A percentile compares a stretch with the other conserved stretches of the same genome.
These are phyloP conservation scores for Temnothorax ravouxi DNA, from an alignment of 2,888 invertebrate genomes.

Conservation along the genomic window DNA sequence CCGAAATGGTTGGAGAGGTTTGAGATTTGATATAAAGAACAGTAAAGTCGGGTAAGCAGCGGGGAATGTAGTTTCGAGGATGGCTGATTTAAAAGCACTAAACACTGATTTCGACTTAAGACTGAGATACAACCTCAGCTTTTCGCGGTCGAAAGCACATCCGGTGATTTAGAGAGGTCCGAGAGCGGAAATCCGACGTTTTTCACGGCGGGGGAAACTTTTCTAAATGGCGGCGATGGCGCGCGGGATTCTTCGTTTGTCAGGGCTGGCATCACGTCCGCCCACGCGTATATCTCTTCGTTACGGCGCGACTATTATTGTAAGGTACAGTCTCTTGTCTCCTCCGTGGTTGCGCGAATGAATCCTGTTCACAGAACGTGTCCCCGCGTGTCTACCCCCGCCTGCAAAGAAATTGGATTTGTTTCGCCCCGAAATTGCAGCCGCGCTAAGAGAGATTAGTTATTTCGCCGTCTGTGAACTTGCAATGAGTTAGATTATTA, in stretches of 20 bases:
- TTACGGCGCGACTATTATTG: slow-evolving; percentile 65
- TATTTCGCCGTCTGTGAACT: slow-evolving; percentile 42
- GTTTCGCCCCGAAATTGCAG: slow-evolving; percentile 49
- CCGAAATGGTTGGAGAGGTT: too few relatives aligned
- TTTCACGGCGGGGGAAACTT: slow-evolving; percentile 59
- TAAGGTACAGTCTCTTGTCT: slow-evolving; percentile 50
- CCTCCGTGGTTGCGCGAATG: slow-evolving; percentile 28
- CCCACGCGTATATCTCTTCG: slow-evolving; percentile 63
- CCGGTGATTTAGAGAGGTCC: slow-evolving; percentile 62
- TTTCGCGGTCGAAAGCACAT: slow-evolving; percentile 57
- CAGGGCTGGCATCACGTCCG: slow-evolving; percentile 36
- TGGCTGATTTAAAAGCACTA: slow-evolving; percentile 82
- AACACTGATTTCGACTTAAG: slow-evolving; percentile 83
- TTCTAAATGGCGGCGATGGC: slow-evolving; percentile 36
- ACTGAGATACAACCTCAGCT: slow-evolving; percentile 77
- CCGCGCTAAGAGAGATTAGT: slow-evolving; percentile 54
- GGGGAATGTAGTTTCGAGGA: slow-evolving; percentile 31
- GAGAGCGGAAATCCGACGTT: slow-evolving; percentile 56
- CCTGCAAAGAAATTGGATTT: slow-evolving; percentile 56
- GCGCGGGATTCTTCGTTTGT: slow-evolving; percentile 46
- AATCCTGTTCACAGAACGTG: slow-evolving; percentile 49
- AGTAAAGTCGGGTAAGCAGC: slow-evolving; percentile 60
- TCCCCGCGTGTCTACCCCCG: slow-evolving; percentile 18
- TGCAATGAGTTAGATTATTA: background rate
- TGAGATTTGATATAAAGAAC: slow-evolving; percentile 57